phyloP scores from a whole-genome alignment of 2,888 invertebrate species.

The Cabera pusaria region DNA sequence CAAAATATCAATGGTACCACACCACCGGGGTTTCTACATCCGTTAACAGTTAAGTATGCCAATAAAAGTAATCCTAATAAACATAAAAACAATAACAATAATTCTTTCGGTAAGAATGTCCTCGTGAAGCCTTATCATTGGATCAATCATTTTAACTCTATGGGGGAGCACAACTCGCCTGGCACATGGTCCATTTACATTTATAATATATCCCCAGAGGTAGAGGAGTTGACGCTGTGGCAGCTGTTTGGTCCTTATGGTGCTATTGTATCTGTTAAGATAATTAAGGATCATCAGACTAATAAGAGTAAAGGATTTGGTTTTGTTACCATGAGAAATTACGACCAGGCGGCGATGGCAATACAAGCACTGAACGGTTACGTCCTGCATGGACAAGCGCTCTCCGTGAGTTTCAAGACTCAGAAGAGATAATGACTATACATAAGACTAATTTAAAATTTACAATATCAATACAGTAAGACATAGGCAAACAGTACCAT shows the following conservation, averaged over 20 bases:
- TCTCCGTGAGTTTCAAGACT: conserved; percentile 81
- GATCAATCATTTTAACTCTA: conserved; percentile 78
- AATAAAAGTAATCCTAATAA: conserved; percentile 82
- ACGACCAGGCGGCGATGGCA: conserved; percentile 81
- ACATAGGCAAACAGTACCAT: conserved; percentile 67
- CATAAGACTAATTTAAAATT: conserved; percentile 61
- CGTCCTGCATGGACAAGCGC: conserved; percentile 73
- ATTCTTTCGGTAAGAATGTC: conserved; percentile 67
- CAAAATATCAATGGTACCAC: conserved; percentile 75
- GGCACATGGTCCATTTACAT: conserved; percentile 82
- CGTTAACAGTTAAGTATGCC: conserved; percentile 82
- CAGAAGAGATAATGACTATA: conserved; percentile 81
- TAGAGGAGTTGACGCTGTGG: conserved; percentile 80
- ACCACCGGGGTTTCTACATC: conserved; percentile 80
- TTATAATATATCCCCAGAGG: conserved; percentile 80
- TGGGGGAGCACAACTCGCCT: conserved; percentile 76
- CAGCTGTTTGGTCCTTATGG: conserved; percentile 82
- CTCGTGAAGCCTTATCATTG: conserved; percentile 77
- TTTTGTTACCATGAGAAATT: conserved; percentile 82
- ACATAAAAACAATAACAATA: conserved; percentile 78
- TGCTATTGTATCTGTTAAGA: conserved; percentile 83
- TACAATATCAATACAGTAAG: conserved; percentile 80
- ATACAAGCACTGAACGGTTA: conserved; percentile 80
- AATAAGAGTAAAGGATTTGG: conserved; percentile 82
- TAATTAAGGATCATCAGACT: conserved; percentile 80